A percentile compares a stretch with the other conserved stretches of the same genome.
phyloP scores from a whole-genome alignment of 2,797 vertebrate genomes.

The Clarias fuscus region DNA sequence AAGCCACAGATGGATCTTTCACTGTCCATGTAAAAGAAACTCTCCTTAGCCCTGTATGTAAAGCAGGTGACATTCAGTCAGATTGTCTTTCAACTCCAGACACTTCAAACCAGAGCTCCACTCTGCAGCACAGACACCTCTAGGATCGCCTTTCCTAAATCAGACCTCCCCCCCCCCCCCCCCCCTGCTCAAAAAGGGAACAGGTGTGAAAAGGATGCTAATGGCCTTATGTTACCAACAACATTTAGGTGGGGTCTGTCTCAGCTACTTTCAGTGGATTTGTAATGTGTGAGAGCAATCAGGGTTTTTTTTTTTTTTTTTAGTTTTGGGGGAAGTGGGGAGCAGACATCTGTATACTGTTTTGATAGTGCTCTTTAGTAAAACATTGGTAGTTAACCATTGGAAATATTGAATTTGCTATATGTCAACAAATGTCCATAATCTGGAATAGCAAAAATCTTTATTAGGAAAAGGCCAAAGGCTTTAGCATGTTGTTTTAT shows the following conservation, averaged over 20 bases:
- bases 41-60: conserved; percentile 34
- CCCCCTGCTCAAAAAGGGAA: conserved; percentile 35
- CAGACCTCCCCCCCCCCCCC: conserved; percentile 10
- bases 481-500: background rate
- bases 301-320: too few species aligned
- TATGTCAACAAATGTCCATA: background rate
- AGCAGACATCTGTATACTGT: background rate
- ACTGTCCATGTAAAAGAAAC: conserved; percentile 53
- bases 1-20: conserved; percentile 55
- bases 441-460: background rate
- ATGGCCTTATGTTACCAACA: conserved; percentile 42
- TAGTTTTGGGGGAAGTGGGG: background rate
- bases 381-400: background rate
- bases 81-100: conserved; percentile 53
- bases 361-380: background rate
- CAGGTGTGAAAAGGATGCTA: conserved; percentile 51
- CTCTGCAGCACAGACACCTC: conserved; percentile 43
- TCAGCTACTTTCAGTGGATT: conserved; percentile 11
- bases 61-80: conserved; percentile 54
- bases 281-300: conserved; percentile 9
- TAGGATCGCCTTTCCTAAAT: conserved; percentile 52
- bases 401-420: background rate
- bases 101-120: conserved; percentile 45
- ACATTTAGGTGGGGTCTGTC: conserved; percentile 30
- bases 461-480: background rate